Base-by-base conservation (phyloP, 1,140 invertebrate genomes). In the Drosophila aff. region DNA sequence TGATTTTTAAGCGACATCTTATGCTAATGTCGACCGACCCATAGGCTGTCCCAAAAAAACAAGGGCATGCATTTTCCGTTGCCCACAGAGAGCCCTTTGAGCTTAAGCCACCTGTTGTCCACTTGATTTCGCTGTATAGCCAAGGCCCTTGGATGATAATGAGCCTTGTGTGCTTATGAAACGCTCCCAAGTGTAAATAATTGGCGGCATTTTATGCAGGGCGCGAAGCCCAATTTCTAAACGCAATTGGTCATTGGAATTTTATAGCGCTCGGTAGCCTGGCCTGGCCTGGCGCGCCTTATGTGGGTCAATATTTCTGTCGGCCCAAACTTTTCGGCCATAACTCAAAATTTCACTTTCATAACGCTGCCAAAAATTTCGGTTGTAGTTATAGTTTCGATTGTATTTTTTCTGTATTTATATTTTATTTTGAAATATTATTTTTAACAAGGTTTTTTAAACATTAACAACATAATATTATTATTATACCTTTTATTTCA, bases 391-490 rank as follows among this genome's bases (percentile, higher is more conserved):
- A 49, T 72, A 33, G 31, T 78, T 71, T 26, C 59, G n/a, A 64
- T 64, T 79, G 53, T 57, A 57, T 57, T 67, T 77, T 89, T 78
- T 57, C 66, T 46, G 62, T 85, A 64, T 81, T 90, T 68, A 75
- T 80, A 68, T 90, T 90, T 84, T 85, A 89, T 83, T 89, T 90
- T 80, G 82, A 90, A 90, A 90, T 90, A 91, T 87, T 90, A 78
- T 90, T 90, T 91, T 90, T 90, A 90, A 90, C 85, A 90, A 90
- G 75, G 74, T 89, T 90, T 90, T 90, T 87, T 86, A 79, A 90
- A 85, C 85, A 90, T 90, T 90, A 90, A 90, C 85, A 90, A 90
- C 86, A 91, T 90, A 89, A 83, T 87, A 84, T 87, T 87, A 86
- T 87, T 81, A 82, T 82, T 89, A 89, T 78, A 90, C 73, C 73